phyloP scores from a whole-genome alignment of 2,888 invertebrate species.

The Vanessa cardui region DNA sequence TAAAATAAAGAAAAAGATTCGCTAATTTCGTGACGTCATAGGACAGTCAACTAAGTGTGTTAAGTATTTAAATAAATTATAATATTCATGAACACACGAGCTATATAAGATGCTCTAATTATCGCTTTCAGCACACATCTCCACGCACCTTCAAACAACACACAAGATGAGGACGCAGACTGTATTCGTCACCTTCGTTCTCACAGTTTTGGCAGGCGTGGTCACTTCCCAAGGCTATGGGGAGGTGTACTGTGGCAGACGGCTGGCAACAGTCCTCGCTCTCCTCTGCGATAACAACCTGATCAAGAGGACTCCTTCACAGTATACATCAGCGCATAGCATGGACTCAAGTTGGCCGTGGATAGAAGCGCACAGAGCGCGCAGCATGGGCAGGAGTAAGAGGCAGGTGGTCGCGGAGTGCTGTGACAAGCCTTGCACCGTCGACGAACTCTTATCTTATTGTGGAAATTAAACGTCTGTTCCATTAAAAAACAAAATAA shows the following conservation, averaged over 20 bases:
- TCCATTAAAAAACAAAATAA: too few relatives aligned
- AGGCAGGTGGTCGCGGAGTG: conserved; percentile 52
- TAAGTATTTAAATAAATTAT: neutral
- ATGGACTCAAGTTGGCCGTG: conserved; percentile 41
- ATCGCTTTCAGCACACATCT: neutral
- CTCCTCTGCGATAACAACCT: conserved; percentile 36
- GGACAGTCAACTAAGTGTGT: too few relatives aligned
- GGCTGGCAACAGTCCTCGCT: conserved; percentile 43
- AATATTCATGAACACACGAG: neutral
- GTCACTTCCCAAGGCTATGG: conserved; percentile 15
- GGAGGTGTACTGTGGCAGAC: conserved; percentile 31
- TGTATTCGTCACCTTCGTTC: conserved; percentile 7
- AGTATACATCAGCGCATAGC: conserved; percentile 3
- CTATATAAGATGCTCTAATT: neutral
- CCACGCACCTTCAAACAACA: neutral
- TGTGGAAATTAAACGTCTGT: conserved; percentile 35
- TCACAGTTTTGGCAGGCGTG: conserved; percentile 8
- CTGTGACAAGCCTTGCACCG: conserved; percentile 52
- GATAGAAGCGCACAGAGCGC: conserved; percentile 44
- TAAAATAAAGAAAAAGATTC: too few relatives aligned
- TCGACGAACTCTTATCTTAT: conserved; percentile 48
- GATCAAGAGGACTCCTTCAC: conserved; percentile 36
- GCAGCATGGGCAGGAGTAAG: conserved; percentile 46
- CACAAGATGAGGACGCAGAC: conserved; percentile 24
- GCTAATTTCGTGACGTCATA: too few relatives aligned